A percentile compares a stretch with the other conserved stretches of the same genome.
These are phyloP conservation scores for Neodontobutis hainanensis DNA, from an alignment of 2,113 vertebrate genomes.

Conservation along the genomic window DNA sequence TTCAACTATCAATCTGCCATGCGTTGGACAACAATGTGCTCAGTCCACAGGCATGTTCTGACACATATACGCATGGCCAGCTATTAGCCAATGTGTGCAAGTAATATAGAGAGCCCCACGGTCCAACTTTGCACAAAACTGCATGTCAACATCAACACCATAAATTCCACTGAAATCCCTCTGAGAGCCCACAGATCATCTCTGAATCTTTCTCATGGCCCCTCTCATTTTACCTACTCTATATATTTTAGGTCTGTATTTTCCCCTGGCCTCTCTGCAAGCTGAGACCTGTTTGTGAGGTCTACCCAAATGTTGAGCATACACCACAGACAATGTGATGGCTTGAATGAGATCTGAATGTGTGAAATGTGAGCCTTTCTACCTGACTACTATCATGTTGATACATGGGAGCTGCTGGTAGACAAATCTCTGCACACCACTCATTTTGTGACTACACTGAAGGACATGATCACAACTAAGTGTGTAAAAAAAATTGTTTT, in stretches of 20 bases:
- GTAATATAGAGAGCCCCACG: background rate
- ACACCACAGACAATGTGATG: constrained; percentile 30
- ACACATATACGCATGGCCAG: constrained; percentile 48
- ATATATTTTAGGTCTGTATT: constrained; percentile 8
- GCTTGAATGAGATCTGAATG: constrained; percentile 32
- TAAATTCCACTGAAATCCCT: constrained; percentile 39
- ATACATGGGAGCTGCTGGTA: background rate
- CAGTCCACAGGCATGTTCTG: constrained; percentile 56
- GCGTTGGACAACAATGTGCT: constrained; percentile 46
- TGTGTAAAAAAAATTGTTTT: no score
- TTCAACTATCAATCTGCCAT: constrained; percentile 58
- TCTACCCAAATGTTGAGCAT: constrained; percentile 23
- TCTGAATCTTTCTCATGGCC: constrained; percentile 20
- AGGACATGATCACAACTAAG: no score
- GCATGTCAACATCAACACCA: constrained; percentile 15
- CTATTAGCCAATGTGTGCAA: constrained; percentile 1
- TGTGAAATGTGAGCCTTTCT: constrained; percentile 39
- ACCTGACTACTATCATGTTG: constrained; percentile 14
- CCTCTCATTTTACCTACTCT: constrained; percentile 42
- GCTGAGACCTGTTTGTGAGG: constrained; percentile 49
- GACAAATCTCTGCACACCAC: background rate
- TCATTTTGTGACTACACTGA: background rate
- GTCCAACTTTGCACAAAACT: background rate
- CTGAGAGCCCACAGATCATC: constrained; percentile 27
- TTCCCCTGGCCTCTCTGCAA: constrained; percentile 25